Evolutionary conservation across 2,113 vertebrate species (phyloP).

Genomic region (Crotalus tigris): DNA sequence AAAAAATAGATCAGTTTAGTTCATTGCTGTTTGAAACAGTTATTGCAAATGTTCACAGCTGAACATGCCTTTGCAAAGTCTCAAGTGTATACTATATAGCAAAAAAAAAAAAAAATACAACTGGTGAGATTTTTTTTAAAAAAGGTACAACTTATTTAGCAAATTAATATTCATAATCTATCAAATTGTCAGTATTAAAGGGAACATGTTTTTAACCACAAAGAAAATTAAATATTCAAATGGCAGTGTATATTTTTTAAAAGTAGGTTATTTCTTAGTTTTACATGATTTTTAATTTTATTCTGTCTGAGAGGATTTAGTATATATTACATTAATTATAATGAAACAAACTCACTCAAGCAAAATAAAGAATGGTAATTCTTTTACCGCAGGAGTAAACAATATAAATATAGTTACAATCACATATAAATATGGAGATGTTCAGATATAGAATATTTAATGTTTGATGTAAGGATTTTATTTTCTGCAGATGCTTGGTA

Average conservation of each 20-base stretch:
- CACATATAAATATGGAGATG: background rate
- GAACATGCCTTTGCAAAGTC: slow-evolving; percentile 1
- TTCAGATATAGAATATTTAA: background rate
- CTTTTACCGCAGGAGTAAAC: background rate
- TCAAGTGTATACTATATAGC: background rate
- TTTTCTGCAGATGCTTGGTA: background rate
- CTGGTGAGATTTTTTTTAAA: slow-evolving; percentile 27
- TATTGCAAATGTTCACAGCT: background rate
- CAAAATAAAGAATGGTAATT: background rate
- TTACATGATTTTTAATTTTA: background rate
- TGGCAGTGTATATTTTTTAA: slow-evolving; percentile 30
- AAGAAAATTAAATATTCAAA: slow-evolving; percentile 39
- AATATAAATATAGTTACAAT: background rate
- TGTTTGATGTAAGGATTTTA: background rate
- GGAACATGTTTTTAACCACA: slow-evolving; percentile 36
- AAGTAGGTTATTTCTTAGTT: background rate
- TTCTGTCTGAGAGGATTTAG: background rate
- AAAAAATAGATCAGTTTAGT: background rate
- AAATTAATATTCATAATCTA: slow-evolving; percentile 49
- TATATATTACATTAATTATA: background rate
- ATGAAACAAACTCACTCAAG: background rate
- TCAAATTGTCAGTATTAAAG: slow-evolving; percentile 42
- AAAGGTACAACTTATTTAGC: slow-evolving; percentile 39
- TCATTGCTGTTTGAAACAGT: background rate
- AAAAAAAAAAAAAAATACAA: background rate